Percentiles rank a stretch among this genome's conserved stretches.
Evolutionary conservation across 2,797 vertebrate genomes (phyloP).

Genomic region (Hapalemur alaotrensis): DNA sequence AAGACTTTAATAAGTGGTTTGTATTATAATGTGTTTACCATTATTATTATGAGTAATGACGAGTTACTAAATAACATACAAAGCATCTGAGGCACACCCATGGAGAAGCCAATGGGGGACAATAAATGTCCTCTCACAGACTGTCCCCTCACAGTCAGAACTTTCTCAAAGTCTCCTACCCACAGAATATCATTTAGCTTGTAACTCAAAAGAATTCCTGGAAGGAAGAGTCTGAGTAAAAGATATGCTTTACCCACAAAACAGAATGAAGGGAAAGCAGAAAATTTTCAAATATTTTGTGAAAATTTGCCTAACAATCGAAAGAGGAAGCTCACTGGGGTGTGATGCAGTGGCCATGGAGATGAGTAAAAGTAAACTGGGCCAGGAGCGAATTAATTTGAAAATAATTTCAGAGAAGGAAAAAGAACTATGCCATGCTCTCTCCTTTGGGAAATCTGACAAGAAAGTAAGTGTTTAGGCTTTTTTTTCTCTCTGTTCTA

Average conservation of each 20-base stretch:
- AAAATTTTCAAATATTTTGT: constrained; percentile 57
- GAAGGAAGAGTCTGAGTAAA: background rate
- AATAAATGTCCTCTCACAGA: background rate
- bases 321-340: constrained; percentile 69
- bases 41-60: background rate
- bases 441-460: constrained; percentile 66
- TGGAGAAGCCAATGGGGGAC: background rate
- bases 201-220: background rate
- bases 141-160: background rate
- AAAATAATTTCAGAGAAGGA: constrained; percentile 61
- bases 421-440: constrained; percentile 29
- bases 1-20: background rate
- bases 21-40: background rate
- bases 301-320: constrained; percentile 57
- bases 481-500: background rate
- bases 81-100: background rate
- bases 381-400: constrained; percentile 70
- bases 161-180: background rate
- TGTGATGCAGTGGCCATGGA: constrained; percentile 41
- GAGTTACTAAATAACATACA: background rate
- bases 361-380: constrained; percentile 57
- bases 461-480: background rate
- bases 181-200: background rate
- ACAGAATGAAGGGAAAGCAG: constrained; percentile 46
- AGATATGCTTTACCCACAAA: background rate